phyloP scores from a whole-genome alignment of 2,797 vertebrate species.

The Eleutherodactylus coqui region DNA sequence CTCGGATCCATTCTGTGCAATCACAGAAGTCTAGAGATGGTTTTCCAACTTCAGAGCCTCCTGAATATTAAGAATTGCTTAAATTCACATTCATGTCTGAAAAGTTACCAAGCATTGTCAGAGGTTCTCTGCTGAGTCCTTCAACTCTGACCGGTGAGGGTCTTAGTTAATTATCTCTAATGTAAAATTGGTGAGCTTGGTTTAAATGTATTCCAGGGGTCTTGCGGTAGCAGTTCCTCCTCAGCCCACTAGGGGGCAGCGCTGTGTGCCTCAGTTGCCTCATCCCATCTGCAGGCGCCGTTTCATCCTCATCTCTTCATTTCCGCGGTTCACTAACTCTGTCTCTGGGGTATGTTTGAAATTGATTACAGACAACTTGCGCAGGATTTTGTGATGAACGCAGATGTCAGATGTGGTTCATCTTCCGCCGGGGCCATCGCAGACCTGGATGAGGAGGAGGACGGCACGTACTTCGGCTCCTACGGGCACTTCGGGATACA shows the following conservation, averaged over 20 bases:
- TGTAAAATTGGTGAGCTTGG: no score
- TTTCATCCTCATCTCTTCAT: not conserved
- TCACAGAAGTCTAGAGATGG: no score
- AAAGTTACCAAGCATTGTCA: no score
- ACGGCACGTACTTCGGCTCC: conserved; percentile 95
- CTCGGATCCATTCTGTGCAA: no score
- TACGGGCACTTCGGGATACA: conserved; percentile 96
- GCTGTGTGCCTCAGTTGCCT: conserved; percentile 1
- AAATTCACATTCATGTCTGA: no score
- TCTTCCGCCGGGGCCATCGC: conserved; percentile 74
- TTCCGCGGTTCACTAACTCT: conserved; percentile 65
- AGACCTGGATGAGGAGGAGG: conserved; percentile 89
- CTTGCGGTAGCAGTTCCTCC: not conserved
- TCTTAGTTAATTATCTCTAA: no score
- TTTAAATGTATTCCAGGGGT: not conserved
- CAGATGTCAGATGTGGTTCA: conserved; percentile 74
- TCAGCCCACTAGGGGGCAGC: conserved; percentile 75
- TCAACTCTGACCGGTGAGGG: no score
- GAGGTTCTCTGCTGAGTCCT: no score
- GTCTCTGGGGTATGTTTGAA: conserved; percentile 79
- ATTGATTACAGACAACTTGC: conserved; percentile 87
- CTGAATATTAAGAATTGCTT: no score
- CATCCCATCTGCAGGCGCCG: conserved; percentile 22
- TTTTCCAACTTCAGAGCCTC: no score
- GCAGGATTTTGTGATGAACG: conserved; percentile 89